A percentile compares a stretch with the other conserved stretches of the same genome.
Evolutionary conservation across 2,113 vertebrate species (phyloP).

Genomic region (Sphaerodactylus townsendi): DNA sequence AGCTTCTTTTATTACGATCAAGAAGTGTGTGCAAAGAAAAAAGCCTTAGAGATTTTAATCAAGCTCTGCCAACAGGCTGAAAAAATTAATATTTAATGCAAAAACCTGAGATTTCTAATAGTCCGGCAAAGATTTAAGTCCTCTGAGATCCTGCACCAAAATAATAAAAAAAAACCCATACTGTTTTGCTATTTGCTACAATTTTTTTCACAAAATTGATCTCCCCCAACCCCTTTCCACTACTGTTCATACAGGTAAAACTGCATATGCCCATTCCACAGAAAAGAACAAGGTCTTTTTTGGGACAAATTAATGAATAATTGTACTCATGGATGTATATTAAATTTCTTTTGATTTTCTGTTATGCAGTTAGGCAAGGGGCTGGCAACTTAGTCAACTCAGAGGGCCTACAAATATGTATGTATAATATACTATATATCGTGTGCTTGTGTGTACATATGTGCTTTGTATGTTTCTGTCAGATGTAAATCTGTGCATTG

Average conservation of each 20-base stretch:
- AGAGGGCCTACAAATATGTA: neutral
- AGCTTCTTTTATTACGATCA: neutral
- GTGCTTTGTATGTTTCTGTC: neutral
- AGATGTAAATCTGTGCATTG: neutral
- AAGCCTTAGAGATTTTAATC: neutral
- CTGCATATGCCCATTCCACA: neutral
- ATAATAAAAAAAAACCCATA: neutral
- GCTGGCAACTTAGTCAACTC: neutral
- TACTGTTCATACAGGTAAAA: neutral
- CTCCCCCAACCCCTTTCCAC: neutral
- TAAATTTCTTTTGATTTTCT: no score
- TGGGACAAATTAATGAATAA: neutral
- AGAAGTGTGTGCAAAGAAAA: neutral
- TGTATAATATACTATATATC: neutral
- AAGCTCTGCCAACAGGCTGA: no score
- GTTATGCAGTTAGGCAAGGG: neutral
- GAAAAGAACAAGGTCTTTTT: neutral
- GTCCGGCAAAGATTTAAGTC: neutral
- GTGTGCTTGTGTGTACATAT: no score
- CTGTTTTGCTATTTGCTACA: neutral
- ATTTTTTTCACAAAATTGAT: neutral
- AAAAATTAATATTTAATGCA: neutral
- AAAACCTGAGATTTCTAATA: neutral
- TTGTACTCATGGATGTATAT: no score
- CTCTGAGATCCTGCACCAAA: neutral